Base-by-base conservation (phyloP, 35 echinoderm and acorn worm genomes). In the Apostichopus japonicus region DNA sequence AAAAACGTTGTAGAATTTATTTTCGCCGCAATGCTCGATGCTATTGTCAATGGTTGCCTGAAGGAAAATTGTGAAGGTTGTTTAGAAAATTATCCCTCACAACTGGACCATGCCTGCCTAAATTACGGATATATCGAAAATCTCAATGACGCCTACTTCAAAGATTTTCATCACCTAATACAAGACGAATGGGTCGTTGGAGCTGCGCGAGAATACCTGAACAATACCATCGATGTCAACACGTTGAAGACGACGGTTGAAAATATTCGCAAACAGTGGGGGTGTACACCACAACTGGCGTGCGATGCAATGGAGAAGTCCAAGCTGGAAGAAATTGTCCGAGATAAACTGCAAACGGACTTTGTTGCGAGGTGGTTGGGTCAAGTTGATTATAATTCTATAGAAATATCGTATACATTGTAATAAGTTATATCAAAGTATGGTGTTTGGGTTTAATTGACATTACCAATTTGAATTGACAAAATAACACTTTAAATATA, bases 101-200 rank as follows among this genome's bases (percentile, higher is more conserved):
- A 86, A 86, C 23, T 55, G 17, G 82, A 86, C 16, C 82, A 56
- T 55, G 82, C 82, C 53, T 86, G 82, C 54, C 19, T 86, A n/a
- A 86, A 86, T 55, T 86, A 14, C 16, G 82, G 82, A 0, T 53
- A 53, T 10, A 86, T 53, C 54, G 44, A 55, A 10, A 53, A 44
- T 86, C 6, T 86, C 24, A 55, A 55, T 11, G 23, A 11, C 7
- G 52, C 10, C 51, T 15, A 86, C 10, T 86, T 86, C 51, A 55
- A 22, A n/a, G 53, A 53, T 21, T 15, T 86, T 27, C 25, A 86
- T 8, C 82, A 55, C 53, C 10, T 86, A 10, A 15, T 86, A 11
- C 6, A 54, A 58, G 51, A 86, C 82, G 51, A 58, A 10, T 86
- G 82, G 82, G 16, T 86, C 53, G 54, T 86, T 11, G 82, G 53